These are phyloP conservation scores for Phalacrocorax aristotelis DNA, from an alignment of 2,113 vertebrate species.

Conservation along the genomic window DNA sequence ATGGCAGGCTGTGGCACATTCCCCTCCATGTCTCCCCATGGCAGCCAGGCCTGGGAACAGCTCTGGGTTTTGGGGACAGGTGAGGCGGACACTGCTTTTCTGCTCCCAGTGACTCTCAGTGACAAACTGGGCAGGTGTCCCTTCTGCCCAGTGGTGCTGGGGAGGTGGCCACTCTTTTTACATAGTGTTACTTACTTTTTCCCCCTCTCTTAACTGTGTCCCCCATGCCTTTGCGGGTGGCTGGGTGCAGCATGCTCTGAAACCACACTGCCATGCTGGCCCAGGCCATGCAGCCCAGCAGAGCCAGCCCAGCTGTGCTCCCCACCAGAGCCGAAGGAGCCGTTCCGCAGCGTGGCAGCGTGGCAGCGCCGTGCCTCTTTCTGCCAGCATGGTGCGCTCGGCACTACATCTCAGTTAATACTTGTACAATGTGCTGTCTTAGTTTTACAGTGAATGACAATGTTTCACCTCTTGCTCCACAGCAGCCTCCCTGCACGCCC, in stretches of 20 bases:
- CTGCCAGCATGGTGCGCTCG: accelerated
- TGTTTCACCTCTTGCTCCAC: not conserved
- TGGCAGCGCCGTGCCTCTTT: accelerated
- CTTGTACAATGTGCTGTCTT: accelerated
- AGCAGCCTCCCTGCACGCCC: not conserved
- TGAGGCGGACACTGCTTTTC: not conserved
- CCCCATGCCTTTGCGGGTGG: not conserved
- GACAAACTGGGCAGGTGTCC: not conserved
- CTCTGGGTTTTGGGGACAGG: not conserved
- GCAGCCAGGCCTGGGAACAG: not conserved
- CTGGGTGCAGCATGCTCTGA: accelerated
- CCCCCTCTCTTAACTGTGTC: not conserved
- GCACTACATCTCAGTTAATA: accelerated
- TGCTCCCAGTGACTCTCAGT: not conserved
- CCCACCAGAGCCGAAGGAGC: not conserved
- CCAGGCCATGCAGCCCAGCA: not conserved
- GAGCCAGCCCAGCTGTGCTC: accelerated
- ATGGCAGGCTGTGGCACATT: accelerated
- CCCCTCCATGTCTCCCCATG: accelerated
- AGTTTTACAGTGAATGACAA: not conserved
- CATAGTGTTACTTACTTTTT: too few relatives aligned
- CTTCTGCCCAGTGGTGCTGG: not conserved
- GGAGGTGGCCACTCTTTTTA: not conserved
- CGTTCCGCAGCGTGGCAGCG: accelerated
- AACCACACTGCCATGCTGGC: accelerated